phyloP scores from a whole-genome alignment of 2,113 vertebrate genomes.

The Phalacrocorax brasilianus region DNA sequence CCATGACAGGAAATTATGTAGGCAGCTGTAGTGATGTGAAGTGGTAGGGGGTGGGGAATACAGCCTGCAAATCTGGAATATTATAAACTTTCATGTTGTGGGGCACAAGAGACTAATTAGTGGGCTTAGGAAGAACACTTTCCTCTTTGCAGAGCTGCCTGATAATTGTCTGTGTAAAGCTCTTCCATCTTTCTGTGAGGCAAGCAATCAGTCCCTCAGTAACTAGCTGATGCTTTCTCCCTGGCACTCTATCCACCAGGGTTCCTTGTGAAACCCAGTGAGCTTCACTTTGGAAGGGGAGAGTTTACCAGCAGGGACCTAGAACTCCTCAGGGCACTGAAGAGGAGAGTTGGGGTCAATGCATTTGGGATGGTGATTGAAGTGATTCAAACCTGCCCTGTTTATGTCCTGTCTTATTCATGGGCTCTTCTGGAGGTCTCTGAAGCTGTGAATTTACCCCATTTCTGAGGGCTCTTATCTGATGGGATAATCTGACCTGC shows the following conservation, averaged over 20 bases:
- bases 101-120: background rate
- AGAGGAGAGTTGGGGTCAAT: background rate
- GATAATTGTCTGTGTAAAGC: background rate
- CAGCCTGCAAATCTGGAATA: background rate
- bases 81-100: background rate
- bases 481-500: background rate
- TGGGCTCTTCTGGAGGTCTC: background rate
- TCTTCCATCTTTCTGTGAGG: background rate
- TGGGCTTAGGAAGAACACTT: background rate
- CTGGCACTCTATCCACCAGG: background rate
- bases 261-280: background rate
- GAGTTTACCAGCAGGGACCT: background rate
- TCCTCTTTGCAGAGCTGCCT: background rate
- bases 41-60: background rate
- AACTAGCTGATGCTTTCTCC: background rate
- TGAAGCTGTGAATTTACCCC: background rate
- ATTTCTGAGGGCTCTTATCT: background rate
- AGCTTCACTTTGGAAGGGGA: background rate
- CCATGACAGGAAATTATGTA: conserved; percentile 11
- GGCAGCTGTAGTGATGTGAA: background rate
- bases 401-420: background rate
- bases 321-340: background rate
- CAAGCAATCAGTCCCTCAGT: accelerated
- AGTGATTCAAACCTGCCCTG: background rate
- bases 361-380: background rate